Evolutionary conservation across 2,888 invertebrate genomes (phyloP).

Genomic region (Latrodectus elegans): DNA sequence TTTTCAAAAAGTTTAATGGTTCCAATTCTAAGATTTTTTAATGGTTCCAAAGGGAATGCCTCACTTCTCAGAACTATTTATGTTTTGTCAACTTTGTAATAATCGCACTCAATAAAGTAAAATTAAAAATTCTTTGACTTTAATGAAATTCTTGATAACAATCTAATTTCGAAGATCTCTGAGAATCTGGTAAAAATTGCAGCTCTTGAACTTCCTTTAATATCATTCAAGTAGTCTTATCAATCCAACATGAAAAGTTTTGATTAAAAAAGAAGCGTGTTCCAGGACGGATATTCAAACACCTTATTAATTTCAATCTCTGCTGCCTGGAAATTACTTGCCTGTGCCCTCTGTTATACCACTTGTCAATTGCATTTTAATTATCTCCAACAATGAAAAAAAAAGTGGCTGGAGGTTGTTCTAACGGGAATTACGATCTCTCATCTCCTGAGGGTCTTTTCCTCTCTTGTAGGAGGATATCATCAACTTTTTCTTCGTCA

Average conservation of each 20-base stretch:
- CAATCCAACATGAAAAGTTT: not conserved
- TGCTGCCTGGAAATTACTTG: not conserved
- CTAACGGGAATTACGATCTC: slow-evolving; percentile 28
- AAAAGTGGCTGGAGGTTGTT: slow-evolving; percentile 4
- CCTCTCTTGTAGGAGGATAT: slow-evolving; percentile 35
- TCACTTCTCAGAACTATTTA: no score
- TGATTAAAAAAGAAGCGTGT: not conserved
- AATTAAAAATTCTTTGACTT: no score
- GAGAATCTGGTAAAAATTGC: no score
- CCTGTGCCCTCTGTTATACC: slow-evolving; percentile 1
- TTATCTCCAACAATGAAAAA: slow-evolving; percentile 11
- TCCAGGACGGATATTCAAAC: not conserved
- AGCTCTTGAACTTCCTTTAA: no score
- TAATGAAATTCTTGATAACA: no score
- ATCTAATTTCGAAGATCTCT: no score
- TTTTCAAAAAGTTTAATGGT: no score
- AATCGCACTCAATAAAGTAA: no score
- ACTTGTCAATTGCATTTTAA: slow-evolving; percentile 53
- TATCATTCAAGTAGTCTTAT: no score
- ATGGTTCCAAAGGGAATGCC: no score
- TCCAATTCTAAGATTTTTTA: no score
- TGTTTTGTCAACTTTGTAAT: no score
- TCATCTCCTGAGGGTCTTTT: slow-evolving; percentile 13
- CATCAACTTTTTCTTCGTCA: not conserved
- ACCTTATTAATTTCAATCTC: not conserved